Conservation (phyloP, 2,888 invertebrate genomes). For the Chironomus riparius region DNA sequence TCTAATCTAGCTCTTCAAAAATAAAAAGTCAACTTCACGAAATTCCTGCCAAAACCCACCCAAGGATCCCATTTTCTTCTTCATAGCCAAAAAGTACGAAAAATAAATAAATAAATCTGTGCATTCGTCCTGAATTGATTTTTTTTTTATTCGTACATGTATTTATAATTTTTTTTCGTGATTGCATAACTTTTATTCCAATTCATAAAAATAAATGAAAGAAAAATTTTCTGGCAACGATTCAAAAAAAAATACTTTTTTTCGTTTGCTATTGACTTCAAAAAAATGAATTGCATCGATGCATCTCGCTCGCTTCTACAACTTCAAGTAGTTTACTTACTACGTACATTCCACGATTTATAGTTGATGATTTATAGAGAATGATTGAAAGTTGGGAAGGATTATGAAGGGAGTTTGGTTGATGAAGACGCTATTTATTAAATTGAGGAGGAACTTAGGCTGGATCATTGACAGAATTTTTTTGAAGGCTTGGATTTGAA, state of each 20-base stretch:
- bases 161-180: background rate
- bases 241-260: background rate
- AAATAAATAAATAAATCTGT: background rate
- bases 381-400: background rate
- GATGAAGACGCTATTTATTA: no score
- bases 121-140: background rate
- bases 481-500: no score
- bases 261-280: background rate
- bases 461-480: no score
- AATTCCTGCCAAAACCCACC: no score
- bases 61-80: background rate
- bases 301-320: background rate
- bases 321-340: background rate
- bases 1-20: no score
- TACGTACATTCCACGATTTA: background rate
- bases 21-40: no score
- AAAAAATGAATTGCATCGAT: background rate
- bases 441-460: no score
- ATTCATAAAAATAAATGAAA: background rate
- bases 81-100: no score
- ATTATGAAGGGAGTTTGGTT: background rate
- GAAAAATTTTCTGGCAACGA: background rate
- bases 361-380: background rate
- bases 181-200: background rate
- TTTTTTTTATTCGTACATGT: background rate